phyloP scores from a whole-genome alignment of 1,140 invertebrate species.

The Harlomillsia oculata region DNA sequence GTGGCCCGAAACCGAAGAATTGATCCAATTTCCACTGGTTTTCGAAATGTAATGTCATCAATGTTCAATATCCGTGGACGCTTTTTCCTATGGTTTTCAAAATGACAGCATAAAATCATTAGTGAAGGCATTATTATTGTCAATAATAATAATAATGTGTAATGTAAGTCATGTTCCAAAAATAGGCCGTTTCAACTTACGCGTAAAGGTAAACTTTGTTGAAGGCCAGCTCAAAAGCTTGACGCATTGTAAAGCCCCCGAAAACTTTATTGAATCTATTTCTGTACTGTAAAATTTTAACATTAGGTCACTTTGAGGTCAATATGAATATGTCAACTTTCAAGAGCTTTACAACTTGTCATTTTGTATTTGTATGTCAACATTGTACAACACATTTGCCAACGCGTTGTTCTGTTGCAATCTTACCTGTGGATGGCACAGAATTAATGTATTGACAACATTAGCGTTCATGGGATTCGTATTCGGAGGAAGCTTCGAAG shows the following conservation, averaged over 20 bases:
- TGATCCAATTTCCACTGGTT: constrained; percentile 62
- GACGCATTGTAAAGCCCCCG: constrained; percentile 70
- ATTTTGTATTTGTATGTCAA: no score
- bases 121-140: background rate
- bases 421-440: constrained; percentile 62
- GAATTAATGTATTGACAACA: constrained; percentile 51
- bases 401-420: no score
- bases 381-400: no score
- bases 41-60: constrained; percentile 60
- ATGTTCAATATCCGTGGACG: constrained; percentile 53
- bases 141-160: no score
- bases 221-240: constrained; percentile 63
- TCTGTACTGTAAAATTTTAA: constrained; percentile 53
- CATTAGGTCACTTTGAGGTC: no score
- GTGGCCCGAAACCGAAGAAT: constrained; percentile 57
- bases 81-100: constrained; percentile 46
- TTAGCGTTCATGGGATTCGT: constrained; percentile 58
- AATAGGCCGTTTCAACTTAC: constrained; percentile 42
- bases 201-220: constrained; percentile 51
- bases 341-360: no score
- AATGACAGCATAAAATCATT: no score
- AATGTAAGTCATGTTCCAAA: no score
- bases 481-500: constrained; percentile 45
- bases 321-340: no score
- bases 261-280: constrained; percentile 75